Base-by-base conservation (phyloP, 2,797 vertebrate genomes). In the Taenioides sp. region DNA sequence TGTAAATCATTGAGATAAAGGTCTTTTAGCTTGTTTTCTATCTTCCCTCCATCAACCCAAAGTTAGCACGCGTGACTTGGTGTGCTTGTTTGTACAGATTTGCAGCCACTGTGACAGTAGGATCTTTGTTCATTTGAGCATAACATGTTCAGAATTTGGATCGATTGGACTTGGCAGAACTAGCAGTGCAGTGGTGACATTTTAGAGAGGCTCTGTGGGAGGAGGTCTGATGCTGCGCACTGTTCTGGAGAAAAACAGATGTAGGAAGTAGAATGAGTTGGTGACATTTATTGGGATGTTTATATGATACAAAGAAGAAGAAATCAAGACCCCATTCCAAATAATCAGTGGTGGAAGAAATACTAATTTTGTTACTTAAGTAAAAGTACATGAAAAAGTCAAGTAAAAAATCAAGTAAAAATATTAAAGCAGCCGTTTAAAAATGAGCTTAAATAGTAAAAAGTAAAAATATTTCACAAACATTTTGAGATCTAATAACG, bases 151-250 rank as follows among this genome's bases (percentile, higher is more conserved):
- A 70, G 50, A 81, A 72, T 40, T 68, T 77, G 65, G 73, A 83
- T 69, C 50, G 34, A 70, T 70, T 75, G 69, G 84, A 55, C 77
- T 88, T 91, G 88, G 88, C 87, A 86, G 72, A 76, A 77, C 78
- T 68, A 47, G 64, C 80, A 60, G 63, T 70, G 65, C 80, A 63
- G 63, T 69, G 80, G 76, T 89, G 86, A 88, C 85, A 88, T 88
- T 87, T 81, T 88, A 88, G 91, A 93, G 93, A 93, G 83, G 81
- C 81, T 68, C 74, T 84, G 84, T 90, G 91, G 90, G 89, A 85
- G 91, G 92, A 87, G 89, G 84, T 83, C 63, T 77, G 62, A 59
- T 75, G 76, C 65, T 57, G 65, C 63, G 62, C 82, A 87, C 71
- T 79, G 80, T 87, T 65, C 40, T 63, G 7, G 68, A 76, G 82